Conservation (phyloP, 2,113 vertebrate species). For the Aviceda subcristata region DNA sequence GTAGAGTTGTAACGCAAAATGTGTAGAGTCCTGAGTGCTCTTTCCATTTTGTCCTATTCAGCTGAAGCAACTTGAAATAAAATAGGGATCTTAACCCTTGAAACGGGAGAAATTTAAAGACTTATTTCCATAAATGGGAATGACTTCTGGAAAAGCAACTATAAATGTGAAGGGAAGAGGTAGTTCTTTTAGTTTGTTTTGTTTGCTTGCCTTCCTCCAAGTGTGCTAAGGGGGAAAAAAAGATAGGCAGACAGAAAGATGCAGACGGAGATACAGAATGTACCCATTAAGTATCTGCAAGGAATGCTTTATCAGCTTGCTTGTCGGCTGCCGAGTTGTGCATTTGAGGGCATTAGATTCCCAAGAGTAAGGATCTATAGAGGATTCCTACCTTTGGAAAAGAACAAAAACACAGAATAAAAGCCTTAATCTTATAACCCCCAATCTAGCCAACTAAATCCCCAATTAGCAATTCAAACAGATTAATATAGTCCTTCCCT, state of each 20-base stretch:
- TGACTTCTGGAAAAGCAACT: not conserved
- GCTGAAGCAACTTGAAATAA: not conserved
- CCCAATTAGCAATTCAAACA: constrained; percentile 66
- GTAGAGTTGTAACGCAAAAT: not conserved
- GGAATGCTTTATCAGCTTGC: constrained; percentile 46
- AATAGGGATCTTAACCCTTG: not conserved
- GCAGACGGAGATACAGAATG: not conserved
- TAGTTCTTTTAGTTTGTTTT: not conserved
- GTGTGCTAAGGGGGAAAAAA: not conserved
- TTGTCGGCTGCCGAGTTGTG: not conserved
- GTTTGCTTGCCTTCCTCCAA: constrained; percentile 17
- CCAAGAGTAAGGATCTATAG: constrained; percentile 21
- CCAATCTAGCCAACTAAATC: constrained; percentile 49
- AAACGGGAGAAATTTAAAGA: not conserved
- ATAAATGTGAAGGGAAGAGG: not conserved
- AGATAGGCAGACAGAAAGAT: constrained; percentile 39
- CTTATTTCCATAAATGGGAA: not conserved
- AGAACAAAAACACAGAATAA: constrained; percentile 63
- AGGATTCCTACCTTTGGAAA: constrained; percentile 59
- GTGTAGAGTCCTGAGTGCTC: not conserved
- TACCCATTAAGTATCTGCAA: not conserved
- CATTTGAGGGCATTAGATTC: constrained; percentile 28
- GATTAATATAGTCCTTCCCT: constrained; percentile 38
- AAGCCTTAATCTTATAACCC: constrained; percentile 54
- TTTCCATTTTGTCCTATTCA: not conserved